Percentiles rank a stretch among this genome's conserved stretches.
phyloP scores from a whole-genome alignment of 2,888 invertebrate species.

The Hirtodrosophila alboralis region DNA sequence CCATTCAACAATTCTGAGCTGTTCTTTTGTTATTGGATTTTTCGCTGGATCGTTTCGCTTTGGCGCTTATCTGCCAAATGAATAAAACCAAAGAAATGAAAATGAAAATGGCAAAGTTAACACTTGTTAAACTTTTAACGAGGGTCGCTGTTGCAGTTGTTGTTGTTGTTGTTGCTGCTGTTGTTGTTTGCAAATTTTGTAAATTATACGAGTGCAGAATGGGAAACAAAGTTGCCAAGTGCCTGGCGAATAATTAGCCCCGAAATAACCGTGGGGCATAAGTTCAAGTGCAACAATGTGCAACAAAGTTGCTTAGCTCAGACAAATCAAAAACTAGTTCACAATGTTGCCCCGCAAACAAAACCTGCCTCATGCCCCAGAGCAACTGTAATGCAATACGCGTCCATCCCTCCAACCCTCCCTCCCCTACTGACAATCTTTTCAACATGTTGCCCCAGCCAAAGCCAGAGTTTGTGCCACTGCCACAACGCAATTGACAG shows the following conservation, averaged over 20 bases:
- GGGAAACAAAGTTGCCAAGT: slow-evolving; percentile 78
- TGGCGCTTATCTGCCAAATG: slow-evolving; percentile 70
- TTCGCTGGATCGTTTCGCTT: slow-evolving; percentile 54
- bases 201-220: slow-evolving; percentile 56
- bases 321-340: slow-evolving; percentile 69
- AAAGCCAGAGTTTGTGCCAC: slow-evolving; percentile 33
- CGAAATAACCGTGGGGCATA: slow-evolving; percentile 75
- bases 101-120: slow-evolving; percentile 75
- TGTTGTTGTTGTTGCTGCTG: slow-evolving; percentile 28
- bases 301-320: slow-evolving; percentile 63
- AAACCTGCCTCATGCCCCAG: slow-evolving; percentile 1
- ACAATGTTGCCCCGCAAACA: slow-evolving; percentile 50
- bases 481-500: slow-evolving; percentile 62
- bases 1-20: slow-evolving; percentile 4
- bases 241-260: slow-evolving; percentile 78
- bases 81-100: slow-evolving; percentile 65
- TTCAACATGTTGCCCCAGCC: slow-evolving; percentile 31
- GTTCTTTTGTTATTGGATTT: slow-evolving; percentile 23
- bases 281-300: slow-evolving; percentile 78
- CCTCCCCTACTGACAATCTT: neutral
- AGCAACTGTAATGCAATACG: slow-evolving; percentile 59
- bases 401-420: slow-evolving; percentile 13
- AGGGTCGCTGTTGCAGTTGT: slow-evolving; percentile 42
- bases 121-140: slow-evolving; percentile 76
- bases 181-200: slow-evolving; percentile 54